Evolutionary conservation across 2,888 invertebrate species (phyloP).

Genomic region (Cryptus viduatorius): DNA sequence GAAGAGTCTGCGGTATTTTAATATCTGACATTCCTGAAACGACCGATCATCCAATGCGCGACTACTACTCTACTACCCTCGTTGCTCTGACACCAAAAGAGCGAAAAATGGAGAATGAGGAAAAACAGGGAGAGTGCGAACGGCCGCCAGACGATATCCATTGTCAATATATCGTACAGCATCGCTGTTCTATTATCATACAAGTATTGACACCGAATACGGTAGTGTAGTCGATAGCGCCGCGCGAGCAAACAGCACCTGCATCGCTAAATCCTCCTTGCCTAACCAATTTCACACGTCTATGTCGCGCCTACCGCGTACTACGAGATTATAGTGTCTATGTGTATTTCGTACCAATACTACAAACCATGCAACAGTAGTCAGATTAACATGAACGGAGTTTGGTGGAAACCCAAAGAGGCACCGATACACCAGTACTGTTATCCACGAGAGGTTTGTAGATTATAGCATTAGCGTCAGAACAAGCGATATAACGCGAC

Average conservation of each 20-base stretch:
- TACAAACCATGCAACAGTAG: conserved; percentile 18
- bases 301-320: neutral
- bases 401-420: neutral
- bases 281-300: conserved; percentile 7
- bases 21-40: conserved; percentile 84
- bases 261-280: conserved; percentile 12
- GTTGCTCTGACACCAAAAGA: conserved; percentile 30
- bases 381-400: conserved; percentile 4
- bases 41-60: conserved; percentile 79
- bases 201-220: conserved; percentile 30
- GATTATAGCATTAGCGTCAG: conserved; percentile 9
- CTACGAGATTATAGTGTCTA: conserved; percentile 5
- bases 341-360: neutral
- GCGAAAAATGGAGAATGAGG: conserved; percentile 21
- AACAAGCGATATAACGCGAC: neutral
- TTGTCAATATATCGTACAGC: conserved; percentile 50
- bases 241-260: neutral
- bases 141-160: conserved; percentile 22
- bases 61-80: conserved; percentile 65
- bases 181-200: conserved; percentile 15
- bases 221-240: conserved; percentile 18
- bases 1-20: conserved; percentile 84
- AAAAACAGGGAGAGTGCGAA: conserved; percentile 14
- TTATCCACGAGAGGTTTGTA: neutral
- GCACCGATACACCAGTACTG: neutral